Base-by-base conservation (phyloP, 1,140 invertebrate genomes). In the Aphaenogaster ashmeadi region DNA sequence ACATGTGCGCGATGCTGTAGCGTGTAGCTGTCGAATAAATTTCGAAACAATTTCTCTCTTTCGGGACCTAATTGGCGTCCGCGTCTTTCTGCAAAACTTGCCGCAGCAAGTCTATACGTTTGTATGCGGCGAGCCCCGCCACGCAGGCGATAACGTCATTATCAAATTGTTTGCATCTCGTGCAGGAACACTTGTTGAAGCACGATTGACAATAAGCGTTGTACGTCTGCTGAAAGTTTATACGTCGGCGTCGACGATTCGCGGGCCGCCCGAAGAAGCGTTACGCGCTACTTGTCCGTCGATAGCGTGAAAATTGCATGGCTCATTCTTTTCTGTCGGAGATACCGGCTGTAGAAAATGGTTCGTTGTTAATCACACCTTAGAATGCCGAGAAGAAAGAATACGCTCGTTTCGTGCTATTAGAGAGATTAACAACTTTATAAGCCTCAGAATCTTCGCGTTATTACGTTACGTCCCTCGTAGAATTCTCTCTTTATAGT, bases 181-280 rank as follows among this genome's bases (percentile, higher is more conserved):
- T 80, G 52, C 58, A 67, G 36, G 15, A 88, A 81, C 83, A 86
- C 88, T 86, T 88, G 88, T 89, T 90, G 83, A 89, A 86, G 67
- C 88, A 69, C 60, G 60, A 89, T 89, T 72, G 60, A 86, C 75
- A 86, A 89, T 77, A 64, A 80, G 21, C 33, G 64, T 69, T 44
- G 21, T 18, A 41, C n/a, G 67, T 83, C 67, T 69, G 50, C 9
- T 87, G 27, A 88, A 80, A 79, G 33, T 69, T 52, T 47, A 58
- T 41, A 64, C 56, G 38, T 6, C n/a, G 52, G 18, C 52, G 36
- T 72, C 3, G 67, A 56, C 66, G 79, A 27, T 41, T 56, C 38
- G 27, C 33, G 38, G 7, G 15, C 64, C 21, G 38, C 33, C 52
- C 15, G 27, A 83, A 47, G 69, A 47, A 47, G 27, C 69, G 80